Conservation (phyloP, 2,113 vertebrate genomes). For the Sorex araneus region DNA sequence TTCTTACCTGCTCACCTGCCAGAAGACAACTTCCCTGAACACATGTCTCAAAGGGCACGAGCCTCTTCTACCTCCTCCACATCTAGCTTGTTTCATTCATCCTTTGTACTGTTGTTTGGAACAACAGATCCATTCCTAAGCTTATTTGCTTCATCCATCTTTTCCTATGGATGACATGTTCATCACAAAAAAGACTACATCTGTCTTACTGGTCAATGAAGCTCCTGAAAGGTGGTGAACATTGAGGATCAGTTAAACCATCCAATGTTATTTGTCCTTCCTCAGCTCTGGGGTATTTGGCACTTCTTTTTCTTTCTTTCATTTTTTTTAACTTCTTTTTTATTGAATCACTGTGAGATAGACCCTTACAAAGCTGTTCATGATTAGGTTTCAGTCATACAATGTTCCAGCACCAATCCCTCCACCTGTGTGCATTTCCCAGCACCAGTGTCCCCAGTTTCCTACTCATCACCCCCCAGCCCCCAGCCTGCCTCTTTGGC, state of each 20-base stretch:
- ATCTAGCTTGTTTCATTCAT: neutral
- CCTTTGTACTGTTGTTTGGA: neutral
- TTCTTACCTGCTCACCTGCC: neutral
- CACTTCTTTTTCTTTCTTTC: neutral
- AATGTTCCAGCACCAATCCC: too few relatives aligned
- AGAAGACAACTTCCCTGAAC: neutral
- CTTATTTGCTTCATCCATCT: neutral
- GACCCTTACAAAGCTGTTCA: too few relatives aligned
- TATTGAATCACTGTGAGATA: too few relatives aligned
- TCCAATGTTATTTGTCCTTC: neutral
- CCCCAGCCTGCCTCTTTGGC: too few relatives aligned
- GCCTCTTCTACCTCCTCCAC: neutral
- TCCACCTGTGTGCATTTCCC: neutral
- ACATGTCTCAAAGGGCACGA: neutral
- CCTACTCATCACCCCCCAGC: too few relatives aligned
- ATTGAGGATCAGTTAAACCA: too few relatives aligned
- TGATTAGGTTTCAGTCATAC: too few relatives aligned
- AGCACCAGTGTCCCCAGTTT: too few relatives aligned
- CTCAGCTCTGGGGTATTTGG: neutral
- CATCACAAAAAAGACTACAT: neutral
- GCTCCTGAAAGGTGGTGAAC: neutral
- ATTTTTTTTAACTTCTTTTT: neutral
- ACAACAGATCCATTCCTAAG: constrained; percentile 17
- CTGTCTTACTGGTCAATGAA: neutral
- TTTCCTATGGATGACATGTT: neutral